phyloP scores from a whole-genome alignment of 1,140 invertebrate genomes.

The Calliopsis andreniformis region DNA sequence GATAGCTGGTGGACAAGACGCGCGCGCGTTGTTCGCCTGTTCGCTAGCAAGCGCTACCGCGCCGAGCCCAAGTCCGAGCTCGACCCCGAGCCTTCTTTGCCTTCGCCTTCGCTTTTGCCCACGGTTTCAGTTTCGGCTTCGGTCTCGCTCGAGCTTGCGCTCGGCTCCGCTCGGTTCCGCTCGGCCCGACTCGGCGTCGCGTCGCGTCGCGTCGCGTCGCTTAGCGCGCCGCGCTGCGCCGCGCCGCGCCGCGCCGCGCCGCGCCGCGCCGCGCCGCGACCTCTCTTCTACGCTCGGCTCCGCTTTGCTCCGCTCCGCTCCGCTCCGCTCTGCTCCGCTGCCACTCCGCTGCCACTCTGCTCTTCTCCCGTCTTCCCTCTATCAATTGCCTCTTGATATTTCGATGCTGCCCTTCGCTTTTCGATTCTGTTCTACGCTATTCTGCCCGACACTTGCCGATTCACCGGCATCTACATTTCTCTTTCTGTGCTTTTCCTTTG shows the following conservation, averaged over 20 bases:
- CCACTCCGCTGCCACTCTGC: constrained; percentile 55
- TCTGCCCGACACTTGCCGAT: neutral
- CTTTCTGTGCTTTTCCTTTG: too few relatives aligned
- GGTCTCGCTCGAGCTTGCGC: constrained; percentile 57
- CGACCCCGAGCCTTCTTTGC: constrained; percentile 3
- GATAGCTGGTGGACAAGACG: constrained; percentile 33
- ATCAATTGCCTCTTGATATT: too few relatives aligned
- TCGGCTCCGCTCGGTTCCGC: constrained; percentile 60
- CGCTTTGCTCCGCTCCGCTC: too few relatives aligned
- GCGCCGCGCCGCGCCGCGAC: too few relatives aligned
- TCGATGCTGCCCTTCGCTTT: too few relatives aligned
- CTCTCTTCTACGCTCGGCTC: too few relatives aligned
- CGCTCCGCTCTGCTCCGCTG: too few relatives aligned
- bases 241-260: too few relatives aligned
- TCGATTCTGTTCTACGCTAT: neutral
- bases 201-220: constrained; percentile 24
- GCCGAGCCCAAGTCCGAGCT: constrained; percentile 13
- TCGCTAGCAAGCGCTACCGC: constrained; percentile 19
- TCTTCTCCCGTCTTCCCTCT: constrained; percentile 22
- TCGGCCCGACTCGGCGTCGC: constrained; percentile 64
- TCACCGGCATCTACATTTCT: too few relatives aligned
- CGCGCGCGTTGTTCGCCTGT: constrained; percentile 17
- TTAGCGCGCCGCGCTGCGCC: too few relatives aligned
- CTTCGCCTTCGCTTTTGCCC: constrained; percentile 28
- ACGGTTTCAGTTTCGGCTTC: constrained; percentile 51